Evolutionary conservation across 2,888 invertebrate genomes (phyloP).

Genomic region (Tupiocoris notatus): DNA sequence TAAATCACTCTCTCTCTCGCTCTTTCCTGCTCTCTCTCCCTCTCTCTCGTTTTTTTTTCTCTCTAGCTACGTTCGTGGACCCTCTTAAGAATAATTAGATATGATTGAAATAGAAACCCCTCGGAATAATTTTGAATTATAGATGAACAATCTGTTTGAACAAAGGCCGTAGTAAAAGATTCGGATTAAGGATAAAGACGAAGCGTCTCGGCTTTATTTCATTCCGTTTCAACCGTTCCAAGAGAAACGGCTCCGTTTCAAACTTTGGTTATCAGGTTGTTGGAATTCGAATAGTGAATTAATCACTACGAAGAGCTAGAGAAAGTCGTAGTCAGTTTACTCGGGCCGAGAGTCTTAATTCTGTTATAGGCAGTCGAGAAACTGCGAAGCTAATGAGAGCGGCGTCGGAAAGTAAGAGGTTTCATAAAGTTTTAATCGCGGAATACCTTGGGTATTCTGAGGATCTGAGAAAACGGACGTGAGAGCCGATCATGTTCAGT

Average conservation of each 20-base stretch:
- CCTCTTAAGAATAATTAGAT: too few species aligned
- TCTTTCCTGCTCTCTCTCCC: too few species aligned
- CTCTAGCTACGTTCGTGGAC: too few species aligned
- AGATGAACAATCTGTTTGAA: too few species aligned
- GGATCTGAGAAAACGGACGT: neutral
- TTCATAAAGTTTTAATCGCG: constrained; percentile 25
- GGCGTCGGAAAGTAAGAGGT: constrained; percentile 15
- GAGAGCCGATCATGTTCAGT: constrained; percentile 16
- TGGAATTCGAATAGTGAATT: constrained; percentile 15
- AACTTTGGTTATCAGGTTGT: constrained; percentile 5
- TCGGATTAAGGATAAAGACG: too few species aligned
- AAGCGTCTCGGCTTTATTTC: too few species aligned
- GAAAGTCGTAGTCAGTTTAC: constrained; percentile 17
- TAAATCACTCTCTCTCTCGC: too few species aligned
- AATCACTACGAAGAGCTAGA: neutral
- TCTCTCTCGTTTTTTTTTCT: too few species aligned
- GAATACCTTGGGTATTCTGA: neutral
- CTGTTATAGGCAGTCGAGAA: constrained; percentile 14
- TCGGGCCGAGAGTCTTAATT: constrained; percentile 16
- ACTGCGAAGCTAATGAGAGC: constrained; percentile 16
- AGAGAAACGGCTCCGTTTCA: neutral
- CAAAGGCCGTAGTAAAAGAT: too few species aligned
- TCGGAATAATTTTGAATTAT: too few species aligned
- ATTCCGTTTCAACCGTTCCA: too few species aligned
- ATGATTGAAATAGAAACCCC: too few species aligned